Evolutionary conservation across 1,140 invertebrate genomes (phyloP).

Genomic region (Drosophila rufa): DNA sequence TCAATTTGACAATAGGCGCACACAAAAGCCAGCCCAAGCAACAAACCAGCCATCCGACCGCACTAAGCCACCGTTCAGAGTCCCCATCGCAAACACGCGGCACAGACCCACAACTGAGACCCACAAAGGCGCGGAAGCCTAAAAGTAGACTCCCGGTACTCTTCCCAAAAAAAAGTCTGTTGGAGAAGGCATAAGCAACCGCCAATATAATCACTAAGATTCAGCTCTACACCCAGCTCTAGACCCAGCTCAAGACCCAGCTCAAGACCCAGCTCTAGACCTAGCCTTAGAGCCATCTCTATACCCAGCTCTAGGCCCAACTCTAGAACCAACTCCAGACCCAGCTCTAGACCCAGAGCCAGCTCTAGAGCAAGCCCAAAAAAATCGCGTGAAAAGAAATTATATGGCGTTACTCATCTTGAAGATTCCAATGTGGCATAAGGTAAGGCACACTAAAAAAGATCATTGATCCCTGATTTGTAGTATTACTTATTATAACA

Average conservation of each 20-base stretch:
- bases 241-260: no score
- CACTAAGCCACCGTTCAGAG: conserved; percentile 58
- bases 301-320: no score
- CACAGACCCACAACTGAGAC: conserved; percentile 11
- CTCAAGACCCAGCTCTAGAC: no score
- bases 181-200: neutral
- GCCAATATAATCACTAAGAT: no score
- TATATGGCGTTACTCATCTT: no score
- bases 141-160: conserved; percentile 52
- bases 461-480: neutral
- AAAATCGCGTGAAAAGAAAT: no score
- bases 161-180: neutral
- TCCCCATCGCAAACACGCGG: conserved; percentile 22
- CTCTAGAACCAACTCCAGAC: no score
- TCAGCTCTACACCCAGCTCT: no score
- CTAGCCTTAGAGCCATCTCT: no score
- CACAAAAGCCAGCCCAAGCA: conserved; percentile 70
- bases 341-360: no score
- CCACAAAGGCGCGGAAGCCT: conserved; percentile 31
- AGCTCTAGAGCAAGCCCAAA: no score
- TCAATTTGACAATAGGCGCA: conserved; percentile 83
- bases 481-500: neutral
- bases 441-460: accelerated
- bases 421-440: no score
- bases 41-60: conserved; percentile 67